Evolutionary conservation across 2,797 vertebrate genomes (phyloP).

Genomic region (Manis javanica): DNA sequence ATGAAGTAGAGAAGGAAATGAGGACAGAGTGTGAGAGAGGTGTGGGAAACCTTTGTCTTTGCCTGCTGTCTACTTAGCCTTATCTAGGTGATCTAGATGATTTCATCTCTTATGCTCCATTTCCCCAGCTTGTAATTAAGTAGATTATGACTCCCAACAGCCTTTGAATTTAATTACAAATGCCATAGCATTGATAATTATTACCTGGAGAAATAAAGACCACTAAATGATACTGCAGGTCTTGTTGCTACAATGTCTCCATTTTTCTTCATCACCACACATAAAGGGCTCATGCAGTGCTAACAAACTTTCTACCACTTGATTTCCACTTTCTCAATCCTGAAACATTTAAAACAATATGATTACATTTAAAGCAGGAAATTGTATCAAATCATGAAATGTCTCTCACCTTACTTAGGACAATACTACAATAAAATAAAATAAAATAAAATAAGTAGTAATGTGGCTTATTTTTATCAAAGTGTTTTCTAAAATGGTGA

Average conservation of each 20-base stretch:
- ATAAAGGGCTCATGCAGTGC: background rate
- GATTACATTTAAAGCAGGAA: background rate
- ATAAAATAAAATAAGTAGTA: no score
- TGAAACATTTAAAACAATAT: background rate
- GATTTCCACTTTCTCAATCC: background rate
- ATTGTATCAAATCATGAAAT: background rate
- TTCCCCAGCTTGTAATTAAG: conserved; percentile 69
- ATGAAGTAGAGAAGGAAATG: background rate
- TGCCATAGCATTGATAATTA: conserved; percentile 59
- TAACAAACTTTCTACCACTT: background rate
- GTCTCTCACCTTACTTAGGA: background rate
- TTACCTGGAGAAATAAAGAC: conserved; percentile 62
- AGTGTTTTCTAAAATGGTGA: background rate
- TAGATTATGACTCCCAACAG: conserved; percentile 60
- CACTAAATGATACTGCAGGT: background rate
- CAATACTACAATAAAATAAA: background rate
- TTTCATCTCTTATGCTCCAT: conserved; percentile 59
- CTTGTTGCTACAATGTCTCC: background rate
- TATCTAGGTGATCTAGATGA: background rate
- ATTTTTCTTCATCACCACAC: background rate
- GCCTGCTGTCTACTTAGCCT: background rate
- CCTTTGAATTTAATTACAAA: conserved; percentile 73
- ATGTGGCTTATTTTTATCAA: background rate
- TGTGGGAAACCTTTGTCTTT: no score
- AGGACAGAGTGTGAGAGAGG: background rate